Conservation (phyloP, 2,888 invertebrate genomes). For the Chrysomela aeneicollis region DNA sequence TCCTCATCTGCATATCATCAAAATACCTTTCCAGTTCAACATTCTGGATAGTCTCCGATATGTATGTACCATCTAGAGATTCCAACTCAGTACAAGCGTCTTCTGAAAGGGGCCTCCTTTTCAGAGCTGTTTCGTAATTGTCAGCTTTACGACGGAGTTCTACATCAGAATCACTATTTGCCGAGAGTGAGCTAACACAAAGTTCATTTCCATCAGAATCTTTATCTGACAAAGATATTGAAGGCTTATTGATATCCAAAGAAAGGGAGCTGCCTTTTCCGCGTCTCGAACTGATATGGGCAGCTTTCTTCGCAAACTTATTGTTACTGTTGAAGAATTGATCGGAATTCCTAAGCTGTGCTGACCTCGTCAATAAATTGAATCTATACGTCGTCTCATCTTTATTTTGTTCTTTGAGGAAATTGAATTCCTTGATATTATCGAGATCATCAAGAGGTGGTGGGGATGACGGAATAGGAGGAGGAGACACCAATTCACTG, state of each 20-base stretch:
- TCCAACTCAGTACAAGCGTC: slow-evolving; percentile 74
- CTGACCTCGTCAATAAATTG: slow-evolving; percentile 23
- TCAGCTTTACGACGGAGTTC: slow-evolving; percentile 47
- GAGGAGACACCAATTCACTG: slow-evolving; percentile 80
- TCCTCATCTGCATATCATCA: slow-evolving; percentile 69
- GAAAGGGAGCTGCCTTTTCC: slow-evolving; percentile 35
- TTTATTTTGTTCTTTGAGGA: slow-evolving; percentile 38
- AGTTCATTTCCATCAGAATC: slow-evolving; percentile 31
- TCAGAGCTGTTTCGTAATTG: slow-evolving; percentile 60
- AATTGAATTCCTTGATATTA: slow-evolving; percentile 36
- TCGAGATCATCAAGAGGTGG: slow-evolving; percentile 78
- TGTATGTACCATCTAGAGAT: slow-evolving; percentile 65
- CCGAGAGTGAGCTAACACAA: slow-evolving; percentile 46
- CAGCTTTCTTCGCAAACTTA: slow-evolving; percentile 29
- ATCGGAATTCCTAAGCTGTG: slow-evolving; percentile 44
- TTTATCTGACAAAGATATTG: not conserved
- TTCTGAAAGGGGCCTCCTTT: slow-evolving; percentile 78
- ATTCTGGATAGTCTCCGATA: slow-evolving; percentile 65
- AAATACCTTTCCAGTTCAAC: slow-evolving; percentile 75
- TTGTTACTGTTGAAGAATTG: slow-evolving; percentile 46
- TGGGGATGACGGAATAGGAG: slow-evolving; percentile 79
- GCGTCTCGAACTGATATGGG: slow-evolving; percentile 35
- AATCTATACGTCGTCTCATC: slow-evolving; percentile 37
- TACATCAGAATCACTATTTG: slow-evolving; percentile 62
- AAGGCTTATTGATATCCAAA: slow-evolving; percentile 8